A percentile compares a stretch with the other conserved stretches of the same genome.
Conservation (phyloP, 2,888 invertebrate species). For the Microctonus aethiopoides region DNA sequence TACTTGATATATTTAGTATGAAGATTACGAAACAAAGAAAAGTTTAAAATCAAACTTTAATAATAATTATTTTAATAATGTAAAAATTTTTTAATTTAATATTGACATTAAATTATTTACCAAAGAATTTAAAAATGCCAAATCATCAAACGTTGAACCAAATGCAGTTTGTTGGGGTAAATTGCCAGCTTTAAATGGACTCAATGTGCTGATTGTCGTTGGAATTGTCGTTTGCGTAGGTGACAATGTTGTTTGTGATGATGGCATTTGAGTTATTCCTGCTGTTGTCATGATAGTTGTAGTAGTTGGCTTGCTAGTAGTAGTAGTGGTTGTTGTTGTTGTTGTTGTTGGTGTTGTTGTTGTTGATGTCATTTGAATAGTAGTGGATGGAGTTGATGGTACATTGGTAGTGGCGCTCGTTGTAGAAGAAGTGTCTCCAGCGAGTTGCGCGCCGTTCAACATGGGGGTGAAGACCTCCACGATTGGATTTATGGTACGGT, state of each 20-base stretch:
- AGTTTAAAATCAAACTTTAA: no score
- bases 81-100: not conserved
- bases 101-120: conserved; percentile 56
- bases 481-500: conserved; percentile 54
- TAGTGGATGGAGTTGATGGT: conserved; percentile 46
- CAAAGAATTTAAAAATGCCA: conserved; percentile 73
- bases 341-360: conserved; percentile 42
- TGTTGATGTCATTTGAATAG: conserved; percentile 41
- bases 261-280: conserved; percentile 38
- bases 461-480: conserved; percentile 57
- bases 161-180: conserved; percentile 54
- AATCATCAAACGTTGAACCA: conserved; percentile 68
- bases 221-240: conserved; percentile 39
- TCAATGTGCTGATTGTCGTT: conserved; percentile 29
- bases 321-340: conserved; percentile 41
- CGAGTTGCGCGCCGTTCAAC: conserved; percentile 35
- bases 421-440: conserved; percentile 38
- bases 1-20: no score
- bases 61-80: no score
- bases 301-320: conserved; percentile 37
- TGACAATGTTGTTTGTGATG: conserved; percentile 34
- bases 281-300: conserved; percentile 33
- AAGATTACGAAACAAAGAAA: no score
- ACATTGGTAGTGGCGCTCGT: conserved; percentile 41
- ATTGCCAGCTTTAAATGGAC: conserved; percentile 34